These are phyloP conservation scores for Germaria angustata DNA, from an alignment of 2,888 invertebrate species.

Conservation along the genomic window DNA sequence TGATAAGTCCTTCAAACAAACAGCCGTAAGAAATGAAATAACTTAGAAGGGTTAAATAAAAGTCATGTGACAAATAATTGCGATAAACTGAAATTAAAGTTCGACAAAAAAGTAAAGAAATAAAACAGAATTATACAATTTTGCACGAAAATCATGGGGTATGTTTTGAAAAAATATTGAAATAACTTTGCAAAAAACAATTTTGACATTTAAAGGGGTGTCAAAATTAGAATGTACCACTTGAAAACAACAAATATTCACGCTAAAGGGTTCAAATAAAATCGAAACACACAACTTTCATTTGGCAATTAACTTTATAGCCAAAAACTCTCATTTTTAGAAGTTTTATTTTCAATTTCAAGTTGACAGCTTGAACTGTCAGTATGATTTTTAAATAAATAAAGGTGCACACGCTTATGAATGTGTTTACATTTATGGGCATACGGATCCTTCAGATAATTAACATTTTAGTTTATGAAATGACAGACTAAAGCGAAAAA, in stretches of 20 bases:
- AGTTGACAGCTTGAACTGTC: conserved; percentile 36
- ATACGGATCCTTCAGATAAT: conserved; percentile 20
- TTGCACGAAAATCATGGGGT: conserved; percentile 48
- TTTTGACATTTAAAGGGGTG: not conserved
- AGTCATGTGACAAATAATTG: conserved; percentile 61
- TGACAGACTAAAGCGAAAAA: conserved; percentile 37
- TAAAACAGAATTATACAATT: conserved; percentile 17
- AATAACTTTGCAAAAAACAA: too few species aligned
- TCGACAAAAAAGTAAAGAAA: not conserved
- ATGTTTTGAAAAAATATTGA: too few species aligned
- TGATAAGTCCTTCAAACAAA: conserved; percentile 21
- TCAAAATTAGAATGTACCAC: conserved; percentile 35
- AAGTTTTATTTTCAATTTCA: conserved; percentile 3
- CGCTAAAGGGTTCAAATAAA: not conserved
- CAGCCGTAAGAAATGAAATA: not conserved
- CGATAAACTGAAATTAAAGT: conserved; percentile 24
- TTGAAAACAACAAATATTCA: conserved; percentile 30
- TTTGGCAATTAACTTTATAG: conserved; percentile 7
- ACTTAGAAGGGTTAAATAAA: conserved; percentile 34
- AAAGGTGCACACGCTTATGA: not conserved
- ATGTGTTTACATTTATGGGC: not conserved
- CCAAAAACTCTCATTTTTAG: conserved; percentile 43
- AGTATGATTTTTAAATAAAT: conserved; percentile 24
- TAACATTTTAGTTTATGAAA: conserved; percentile 27
- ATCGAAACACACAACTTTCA: too few species aligned